These are phyloP conservation scores for Pseudorhombus dupliciocellatus DNA, from an alignment of 2,113 vertebrate species.

Conservation along the genomic window DNA sequence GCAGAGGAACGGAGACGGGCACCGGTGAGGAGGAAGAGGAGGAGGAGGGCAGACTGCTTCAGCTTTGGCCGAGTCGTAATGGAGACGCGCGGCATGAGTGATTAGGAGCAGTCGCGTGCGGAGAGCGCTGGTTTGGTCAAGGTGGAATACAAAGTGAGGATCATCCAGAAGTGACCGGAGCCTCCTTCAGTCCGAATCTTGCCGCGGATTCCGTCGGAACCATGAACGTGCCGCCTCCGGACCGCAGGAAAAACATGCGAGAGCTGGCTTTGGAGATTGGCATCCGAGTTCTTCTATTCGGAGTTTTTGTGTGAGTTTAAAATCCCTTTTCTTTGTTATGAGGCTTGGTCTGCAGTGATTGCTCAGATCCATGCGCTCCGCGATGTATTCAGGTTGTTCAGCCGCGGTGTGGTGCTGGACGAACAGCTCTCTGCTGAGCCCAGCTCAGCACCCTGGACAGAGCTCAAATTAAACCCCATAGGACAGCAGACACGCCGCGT, in stretches of 20 bases:
- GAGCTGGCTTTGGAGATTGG: conserved; percentile 81
- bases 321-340: background rate
- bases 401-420: conserved; percentile 48
- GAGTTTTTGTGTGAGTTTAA: conserved; percentile 86
- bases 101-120: conserved; percentile 28
- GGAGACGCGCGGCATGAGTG: conserved; percentile 55
- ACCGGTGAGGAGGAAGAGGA: background rate
- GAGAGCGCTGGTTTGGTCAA: conserved; percentile 17
- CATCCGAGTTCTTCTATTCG: conserved; percentile 82
- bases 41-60: conserved; percentile 38
- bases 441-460: conserved; percentile 43
- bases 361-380: background rate
- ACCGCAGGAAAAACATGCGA: conserved; percentile 80
- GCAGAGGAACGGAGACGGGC: conserved; percentile 7
- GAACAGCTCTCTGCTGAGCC: conserved; percentile 29
- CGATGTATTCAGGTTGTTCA: conserved; percentile 3
- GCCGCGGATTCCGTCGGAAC: conserved; percentile 51
- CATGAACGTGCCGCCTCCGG: conserved; percentile 82
- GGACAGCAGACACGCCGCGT: conserved; percentile 12
- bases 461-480: background rate
- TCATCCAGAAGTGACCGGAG: conserved; percentile 24
- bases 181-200: background rate
- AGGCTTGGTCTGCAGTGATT: background rate
- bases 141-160: conserved; percentile 65
- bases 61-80: conserved; percentile 62